A percentile compares a stretch with the other conserved stretches of the same genome.
These are phyloP conservation scores for Pollicipes pollicipes DNA, from an alignment of 1,140 invertebrate genomes.

Conservation along the genomic window DNA sequence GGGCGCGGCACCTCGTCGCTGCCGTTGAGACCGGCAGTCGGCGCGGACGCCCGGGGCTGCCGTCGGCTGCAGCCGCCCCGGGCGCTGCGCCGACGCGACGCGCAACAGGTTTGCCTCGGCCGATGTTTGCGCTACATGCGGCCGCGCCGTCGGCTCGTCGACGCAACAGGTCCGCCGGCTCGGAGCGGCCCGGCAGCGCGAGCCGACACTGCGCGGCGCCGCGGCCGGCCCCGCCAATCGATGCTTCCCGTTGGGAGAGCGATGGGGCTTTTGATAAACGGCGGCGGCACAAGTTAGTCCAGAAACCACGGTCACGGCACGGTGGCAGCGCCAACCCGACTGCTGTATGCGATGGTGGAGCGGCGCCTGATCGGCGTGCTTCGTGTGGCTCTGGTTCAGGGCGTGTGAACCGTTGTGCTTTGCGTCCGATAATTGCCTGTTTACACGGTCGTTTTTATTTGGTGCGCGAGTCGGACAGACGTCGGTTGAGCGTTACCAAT, in stretches of 20 bases:
- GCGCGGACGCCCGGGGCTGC: neutral
- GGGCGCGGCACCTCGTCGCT: neutral
- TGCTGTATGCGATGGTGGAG: neutral
- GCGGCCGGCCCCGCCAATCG: neutral
- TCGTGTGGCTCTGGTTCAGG: neutral
- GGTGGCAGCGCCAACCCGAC: too few relatives aligned
- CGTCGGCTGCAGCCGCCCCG: neutral
- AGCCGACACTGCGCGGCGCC: too few relatives aligned
- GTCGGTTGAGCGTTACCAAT: too few relatives aligned
- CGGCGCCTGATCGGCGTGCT: too few relatives aligned
- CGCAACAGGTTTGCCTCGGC: neutral
- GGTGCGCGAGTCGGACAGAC: too few relatives aligned
- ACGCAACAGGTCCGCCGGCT: neutral
- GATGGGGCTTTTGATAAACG: neutral
- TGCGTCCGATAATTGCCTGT: neutral
- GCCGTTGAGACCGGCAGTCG: too few relatives aligned
- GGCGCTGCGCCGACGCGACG: neutral
- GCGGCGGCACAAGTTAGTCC: neutral
- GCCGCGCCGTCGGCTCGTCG: neutral
- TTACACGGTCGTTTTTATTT: too few relatives aligned
- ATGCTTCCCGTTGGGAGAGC: neutral
- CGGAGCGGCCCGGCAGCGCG: too few relatives aligned
- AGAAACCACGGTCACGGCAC: neutral
- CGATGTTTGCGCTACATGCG: too few relatives aligned
- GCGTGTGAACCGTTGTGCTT: neutral